A percentile compares a stretch with the other conserved stretches of the same genome.
Conservation (phyloP, 2,797 vertebrate species). For the Bufotes viridis region DNA sequence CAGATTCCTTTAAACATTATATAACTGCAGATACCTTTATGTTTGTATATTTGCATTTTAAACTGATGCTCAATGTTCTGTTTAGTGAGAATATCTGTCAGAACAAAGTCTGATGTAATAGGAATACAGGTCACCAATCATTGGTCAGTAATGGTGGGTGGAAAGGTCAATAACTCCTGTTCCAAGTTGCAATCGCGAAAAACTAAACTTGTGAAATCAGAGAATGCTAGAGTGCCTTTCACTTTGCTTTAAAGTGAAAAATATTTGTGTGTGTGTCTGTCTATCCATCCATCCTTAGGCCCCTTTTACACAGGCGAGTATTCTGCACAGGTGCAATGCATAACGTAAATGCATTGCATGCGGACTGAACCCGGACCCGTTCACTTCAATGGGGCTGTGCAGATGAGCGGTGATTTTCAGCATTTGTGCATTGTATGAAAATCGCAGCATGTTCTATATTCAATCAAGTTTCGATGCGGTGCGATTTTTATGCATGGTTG, state of each 20-base stretch:
- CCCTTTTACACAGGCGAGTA: too few species aligned
- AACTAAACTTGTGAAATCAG: neutral
- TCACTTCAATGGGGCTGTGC: too few species aligned
- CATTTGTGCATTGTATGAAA: too few species aligned
- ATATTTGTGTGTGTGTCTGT: neutral
- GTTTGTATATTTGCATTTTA: slow-evolving; percentile 31
- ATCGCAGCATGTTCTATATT: too few species aligned
- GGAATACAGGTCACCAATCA: slow-evolving; percentile 70
- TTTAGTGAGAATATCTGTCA: slow-evolving; percentile 61
- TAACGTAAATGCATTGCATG: too few species aligned
- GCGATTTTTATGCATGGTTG: too few species aligned
- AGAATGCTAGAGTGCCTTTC: neutral
- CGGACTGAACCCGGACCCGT: too few species aligned
- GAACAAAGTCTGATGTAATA: slow-evolving; percentile 70
- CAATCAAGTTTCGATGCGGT: too few species aligned
- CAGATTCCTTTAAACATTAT: neutral
- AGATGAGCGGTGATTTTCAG: too few species aligned
- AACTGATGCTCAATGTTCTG: neutral
- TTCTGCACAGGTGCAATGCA: too few species aligned
- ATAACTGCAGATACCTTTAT: neutral
- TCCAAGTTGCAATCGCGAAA: slow-evolving; percentile 62
- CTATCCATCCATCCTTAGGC: neutral
- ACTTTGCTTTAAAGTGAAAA: too few species aligned
- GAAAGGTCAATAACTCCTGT: slow-evolving; percentile 70
- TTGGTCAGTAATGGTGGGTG: slow-evolving; percentile 68